These are phyloP conservation scores for Zophobas atratus DNA, from an alignment of 1,140 invertebrate genomes.

Conservation along the genomic window DNA sequence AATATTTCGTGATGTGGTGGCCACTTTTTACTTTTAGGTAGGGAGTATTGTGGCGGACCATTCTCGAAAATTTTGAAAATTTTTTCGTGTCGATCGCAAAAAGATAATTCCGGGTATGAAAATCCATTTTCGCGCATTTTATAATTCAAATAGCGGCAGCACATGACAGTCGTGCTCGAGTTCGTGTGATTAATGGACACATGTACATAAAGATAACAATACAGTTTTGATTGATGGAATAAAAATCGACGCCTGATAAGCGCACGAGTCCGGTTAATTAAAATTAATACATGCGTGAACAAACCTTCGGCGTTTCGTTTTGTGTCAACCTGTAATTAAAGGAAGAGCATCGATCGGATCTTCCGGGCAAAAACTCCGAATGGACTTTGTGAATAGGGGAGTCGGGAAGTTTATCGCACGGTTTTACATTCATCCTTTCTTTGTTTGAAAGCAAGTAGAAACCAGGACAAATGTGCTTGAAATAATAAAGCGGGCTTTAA, in stretches of 20 bases:
- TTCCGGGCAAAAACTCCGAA: constrained; percentile 4
- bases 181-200: constrained; percentile 24
- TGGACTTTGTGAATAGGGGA: constrained; percentile 8
- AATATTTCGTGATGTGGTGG: no score
- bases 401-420: constrained; percentile 30
- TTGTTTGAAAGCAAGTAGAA: constrained; percentile 44
- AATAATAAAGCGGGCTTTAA: constrained; percentile 52
- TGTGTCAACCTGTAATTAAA: constrained; percentile 4
- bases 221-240: constrained; percentile 20
- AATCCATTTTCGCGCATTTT: constrained; percentile 9
- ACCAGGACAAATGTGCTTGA: constrained; percentile 46
- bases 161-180: constrained; percentile 5
- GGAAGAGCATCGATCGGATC: neutral
- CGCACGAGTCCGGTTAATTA: constrained; percentile 7
- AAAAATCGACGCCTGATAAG: constrained; percentile 21
- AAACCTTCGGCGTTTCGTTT: neutral
- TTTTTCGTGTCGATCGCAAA: no score
- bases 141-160: constrained; percentile 8
- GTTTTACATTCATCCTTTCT: constrained; percentile 45
- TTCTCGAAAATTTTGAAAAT: no score
- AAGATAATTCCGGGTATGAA: neutral
- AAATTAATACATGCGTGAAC: constrained; percentile 18
- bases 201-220: constrained; percentile 16
- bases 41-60: no score
- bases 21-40: no score